Base-by-base conservation (phyloP, 2,797 vertebrate genomes). In the Leuciscus waleckii region DNA sequence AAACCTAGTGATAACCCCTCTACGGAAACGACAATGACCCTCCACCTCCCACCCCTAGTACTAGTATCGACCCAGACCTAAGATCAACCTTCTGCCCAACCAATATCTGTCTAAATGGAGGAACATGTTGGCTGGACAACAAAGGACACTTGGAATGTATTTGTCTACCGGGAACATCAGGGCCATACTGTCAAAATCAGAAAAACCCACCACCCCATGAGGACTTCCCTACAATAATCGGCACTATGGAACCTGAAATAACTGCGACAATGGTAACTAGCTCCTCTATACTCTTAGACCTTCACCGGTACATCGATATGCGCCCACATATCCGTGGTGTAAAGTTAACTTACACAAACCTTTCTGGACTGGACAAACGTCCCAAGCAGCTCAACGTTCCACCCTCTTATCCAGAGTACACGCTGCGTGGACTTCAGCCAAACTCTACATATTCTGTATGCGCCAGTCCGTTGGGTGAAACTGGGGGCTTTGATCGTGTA, bases 401-500 rank as follows among this genome's bases (percentile, higher is more conserved):
- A 0, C 94, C 96, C 29, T 95, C 95, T 0, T 97, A 98, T 65
- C 91, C 95, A 0, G 96, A 98, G 69, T 99, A 99, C 91, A 99
- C 97, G 0, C 93, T 99, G 68, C 96, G 97, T 16, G 97, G 97
- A 8, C 94, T 99, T 88, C 93, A 81, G 76, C 96, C 97, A 79
- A 99, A 99, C 87, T 96, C 96, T 87, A 98, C 98, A 79, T 99
- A 99, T 89, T 96, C 94, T 0, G 89, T 99, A 78, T 99, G 98
- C 63, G 95, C 97, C 1, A 96, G 95, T 90, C 94, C 97, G 0
- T 88, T 98, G 71, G 95, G 95, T 1, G 96, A 96, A 58, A 92
- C 91, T 2, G 92, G 17, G 78, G 90, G 88, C 7, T 46, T 51
- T 23, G 93, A 95, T 89, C 91, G 89, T 21, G 91, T 92, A 49